Evolutionary conservation across 1,140 invertebrate genomes (phyloP).

Genomic region (Centruroides vittatus): DNA sequence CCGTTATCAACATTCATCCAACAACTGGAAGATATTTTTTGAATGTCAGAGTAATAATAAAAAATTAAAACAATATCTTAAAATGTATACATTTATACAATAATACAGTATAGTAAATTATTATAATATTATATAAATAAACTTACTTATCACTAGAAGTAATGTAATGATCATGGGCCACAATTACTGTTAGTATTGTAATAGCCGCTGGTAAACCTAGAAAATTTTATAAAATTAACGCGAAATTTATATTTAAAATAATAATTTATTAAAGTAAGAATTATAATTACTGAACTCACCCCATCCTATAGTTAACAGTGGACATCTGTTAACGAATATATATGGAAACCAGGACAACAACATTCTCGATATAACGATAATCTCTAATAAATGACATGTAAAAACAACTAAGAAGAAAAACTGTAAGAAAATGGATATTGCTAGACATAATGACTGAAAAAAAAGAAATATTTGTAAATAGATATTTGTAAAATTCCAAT

Average conservation of each 20-base stretch:
- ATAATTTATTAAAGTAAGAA: no score
- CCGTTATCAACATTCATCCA: slow-evolving; percentile 3
- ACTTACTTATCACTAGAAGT: no score
- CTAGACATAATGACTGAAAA: slow-evolving; percentile 63
- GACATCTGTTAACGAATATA: not conserved
- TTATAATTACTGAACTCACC: not conserved
- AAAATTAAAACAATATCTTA: no score
- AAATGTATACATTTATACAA: no score
- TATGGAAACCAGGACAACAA: not conserved
- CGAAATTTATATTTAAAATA: not conserved
- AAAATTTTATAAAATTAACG: no score
- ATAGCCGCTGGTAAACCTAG: no score
- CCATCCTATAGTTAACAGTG: slow-evolving; percentile 4
- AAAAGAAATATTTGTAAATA: slow-evolving; percentile 1
- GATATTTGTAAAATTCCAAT: no score
- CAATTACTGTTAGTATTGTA: no score
- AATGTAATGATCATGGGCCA: no score
- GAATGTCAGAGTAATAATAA: no score
- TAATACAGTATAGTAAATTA: no score
- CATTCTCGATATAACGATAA: slow-evolving; percentile 1
- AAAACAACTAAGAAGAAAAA: slow-evolving; percentile 3
- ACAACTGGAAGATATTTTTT: slow-evolving; percentile 3
- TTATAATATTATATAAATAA: no score
- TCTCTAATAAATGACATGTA: slow-evolving; percentile 3
- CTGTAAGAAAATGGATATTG: slow-evolving; percentile 5